Base-by-base conservation (phyloP, 2,888 invertebrate species). In the Andrena flavipes region DNA sequence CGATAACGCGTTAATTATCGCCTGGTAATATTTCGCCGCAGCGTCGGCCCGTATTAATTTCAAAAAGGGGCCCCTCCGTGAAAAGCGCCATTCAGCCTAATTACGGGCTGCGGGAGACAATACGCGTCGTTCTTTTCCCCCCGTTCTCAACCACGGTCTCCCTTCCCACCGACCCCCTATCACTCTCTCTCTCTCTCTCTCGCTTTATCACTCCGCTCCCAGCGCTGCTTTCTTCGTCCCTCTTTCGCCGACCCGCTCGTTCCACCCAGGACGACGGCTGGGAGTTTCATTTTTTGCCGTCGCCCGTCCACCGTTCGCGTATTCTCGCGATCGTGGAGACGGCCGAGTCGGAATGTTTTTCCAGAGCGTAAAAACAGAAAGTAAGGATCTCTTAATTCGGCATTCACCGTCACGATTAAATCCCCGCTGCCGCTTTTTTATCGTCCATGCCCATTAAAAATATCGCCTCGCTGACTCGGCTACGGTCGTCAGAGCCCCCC, bases 1-100 rank as follows among this genome's bases (percentile, higher is more conserved):
- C 89, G 89, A 88, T 88, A 88, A 88, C 88, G 88, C 88, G 89
- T 89, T 88, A 88, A 88, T 88, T 89, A 88, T 89, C 88, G 84
- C 88, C 59, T 80, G 74, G 84, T 76, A 84, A 90, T 89, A 89
- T 90, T 90, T 90, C 82, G 87, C 79, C 76, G 81, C 78, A 78
- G 81, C 82, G 90, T 80, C 80, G 81, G 74, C 70, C 82, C 81
- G 86, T 80, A 85, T 86, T 89, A 84, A 87, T 89, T 89, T 87
- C 85, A 84, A 86, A 87, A 88, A 87, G 86, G 42, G 89, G 81
- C 82, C 80, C 80, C 77, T 77, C 85, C 69, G 51, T 90, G 87
- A 90, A 89, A 90, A 89, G 84, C 87, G 83, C 82, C 84, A 90
- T 89, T 89, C 89, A 88, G 90, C 86, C 90, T 89, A 89, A 89